Conservation (phyloP, 2,113 vertebrate species). For the Mormoops blainvillei region DNA sequence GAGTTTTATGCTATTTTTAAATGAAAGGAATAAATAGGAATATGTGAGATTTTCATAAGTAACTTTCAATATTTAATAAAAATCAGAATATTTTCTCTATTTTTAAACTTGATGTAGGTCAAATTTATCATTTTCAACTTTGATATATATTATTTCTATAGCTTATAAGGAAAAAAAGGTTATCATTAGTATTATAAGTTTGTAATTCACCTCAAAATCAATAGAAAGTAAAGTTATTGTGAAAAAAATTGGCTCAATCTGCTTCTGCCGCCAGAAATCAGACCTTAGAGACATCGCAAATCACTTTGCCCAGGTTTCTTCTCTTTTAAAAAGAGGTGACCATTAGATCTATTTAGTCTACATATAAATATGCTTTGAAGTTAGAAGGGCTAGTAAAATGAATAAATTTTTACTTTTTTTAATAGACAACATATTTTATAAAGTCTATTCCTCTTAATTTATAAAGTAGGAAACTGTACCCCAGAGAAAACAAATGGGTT, state of each 20-base stretch:
- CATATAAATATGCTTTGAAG: neutral
- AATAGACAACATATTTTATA: neutral
- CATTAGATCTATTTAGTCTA: neutral
- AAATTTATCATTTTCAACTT: neutral
- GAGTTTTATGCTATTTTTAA: neutral
- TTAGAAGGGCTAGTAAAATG: neutral
- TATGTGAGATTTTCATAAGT: neutral
- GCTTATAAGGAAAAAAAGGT: neutral
- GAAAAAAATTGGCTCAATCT: neutral
- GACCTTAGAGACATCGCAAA: neutral
- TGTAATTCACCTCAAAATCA: neutral
- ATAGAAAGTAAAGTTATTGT: neutral
- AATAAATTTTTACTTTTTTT: neutral
- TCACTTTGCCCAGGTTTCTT: neutral
- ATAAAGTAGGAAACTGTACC: neutral
- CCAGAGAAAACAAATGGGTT: neutral
- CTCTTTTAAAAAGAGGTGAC: neutral
- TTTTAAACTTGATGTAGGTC: neutral
- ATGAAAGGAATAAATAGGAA: neutral
- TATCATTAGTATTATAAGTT: neutral
- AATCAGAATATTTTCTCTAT: neutral
- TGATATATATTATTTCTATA: neutral
- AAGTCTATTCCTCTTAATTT: neutral
- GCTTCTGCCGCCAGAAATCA: neutral
- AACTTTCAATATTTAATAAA: neutral